These are phyloP conservation scores for Desmodus rotundus DNA, from an alignment of 2,113 vertebrate species.

Conservation along the genomic window DNA sequence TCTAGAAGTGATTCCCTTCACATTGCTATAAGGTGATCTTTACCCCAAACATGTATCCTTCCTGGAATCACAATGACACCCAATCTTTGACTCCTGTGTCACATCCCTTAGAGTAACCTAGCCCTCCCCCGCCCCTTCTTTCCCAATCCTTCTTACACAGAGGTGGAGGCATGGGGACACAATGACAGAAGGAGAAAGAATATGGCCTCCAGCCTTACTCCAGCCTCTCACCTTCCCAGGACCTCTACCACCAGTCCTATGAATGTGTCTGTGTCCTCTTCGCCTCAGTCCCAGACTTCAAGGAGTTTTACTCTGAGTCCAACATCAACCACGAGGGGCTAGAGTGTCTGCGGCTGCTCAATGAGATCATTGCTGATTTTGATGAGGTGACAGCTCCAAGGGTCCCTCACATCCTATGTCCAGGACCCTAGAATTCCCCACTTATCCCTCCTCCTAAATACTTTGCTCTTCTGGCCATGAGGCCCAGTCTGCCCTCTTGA, in stretches of 20 bases:
- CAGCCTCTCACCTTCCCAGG: slow-evolving; percentile 75
- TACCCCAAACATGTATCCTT: background rate
- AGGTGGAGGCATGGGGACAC: background rate
- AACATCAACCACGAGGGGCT: slow-evolving; percentile 87
- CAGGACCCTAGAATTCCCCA: background rate
- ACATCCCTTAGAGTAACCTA: background rate
- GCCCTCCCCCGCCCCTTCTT: background rate
- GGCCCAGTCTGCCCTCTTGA: background rate
- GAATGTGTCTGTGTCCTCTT: slow-evolving; percentile 92
- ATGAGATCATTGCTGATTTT: slow-evolving; percentile 93
- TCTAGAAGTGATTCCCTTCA: background rate
- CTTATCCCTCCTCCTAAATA: background rate
- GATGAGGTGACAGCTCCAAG: slow-evolving; percentile 84
- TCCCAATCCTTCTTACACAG: background rate
- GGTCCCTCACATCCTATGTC: background rate
- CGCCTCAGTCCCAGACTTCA: slow-evolving; percentile 91
- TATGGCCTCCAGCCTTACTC: background rate
- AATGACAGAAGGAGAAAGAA: background rate
- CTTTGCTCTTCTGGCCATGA: background rate
- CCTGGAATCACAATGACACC: background rate
- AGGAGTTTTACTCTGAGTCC: slow-evolving; percentile 91
- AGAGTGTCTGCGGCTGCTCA: slow-evolving; percentile 91
- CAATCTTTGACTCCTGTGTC: background rate
- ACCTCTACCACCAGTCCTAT: slow-evolving; percentile 91
- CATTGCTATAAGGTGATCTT: background rate